Conservation (phyloP, 1,140 invertebrate genomes). For the Drosophila pandora region DNA sequence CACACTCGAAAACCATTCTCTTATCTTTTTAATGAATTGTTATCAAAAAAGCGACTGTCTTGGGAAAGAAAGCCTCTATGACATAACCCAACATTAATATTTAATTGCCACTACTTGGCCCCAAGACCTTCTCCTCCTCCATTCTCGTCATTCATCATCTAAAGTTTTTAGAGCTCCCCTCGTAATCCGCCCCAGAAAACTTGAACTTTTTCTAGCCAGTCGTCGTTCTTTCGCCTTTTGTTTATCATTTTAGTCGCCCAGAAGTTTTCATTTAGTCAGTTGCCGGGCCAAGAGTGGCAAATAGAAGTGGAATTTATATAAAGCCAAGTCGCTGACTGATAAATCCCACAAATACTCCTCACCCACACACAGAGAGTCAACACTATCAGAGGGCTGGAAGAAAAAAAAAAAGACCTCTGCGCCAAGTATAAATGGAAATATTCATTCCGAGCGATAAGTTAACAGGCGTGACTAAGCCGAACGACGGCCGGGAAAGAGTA, state of each 20-base stretch:
- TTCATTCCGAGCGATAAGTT: constrained; percentile 68
- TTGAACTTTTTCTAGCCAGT: constrained; percentile 30
- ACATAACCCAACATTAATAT: constrained; percentile 23
- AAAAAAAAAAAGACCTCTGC: constrained; percentile 14
- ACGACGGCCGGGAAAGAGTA: constrained; percentile 11
- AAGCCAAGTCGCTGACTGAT: constrained; percentile 52
- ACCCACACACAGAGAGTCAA: constrained; percentile 7
- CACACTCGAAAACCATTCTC: not conserved
- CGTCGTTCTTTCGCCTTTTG: constrained; percentile 7
- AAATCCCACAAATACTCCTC: constrained; percentile 20
- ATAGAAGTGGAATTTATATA: constrained; percentile 48
- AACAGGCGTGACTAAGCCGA: constrained; percentile 60
- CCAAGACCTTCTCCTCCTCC: not conserved
- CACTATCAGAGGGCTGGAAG: constrained; percentile 46
- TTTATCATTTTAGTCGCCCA: constrained; percentile 30
- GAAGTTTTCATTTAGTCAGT: constrained; percentile 43
- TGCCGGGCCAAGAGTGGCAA: constrained; percentile 40
- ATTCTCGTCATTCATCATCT: constrained; percentile 23
- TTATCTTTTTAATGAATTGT: not conserved
- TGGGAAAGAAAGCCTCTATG: not conserved
- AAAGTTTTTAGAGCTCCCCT: constrained; percentile 15
- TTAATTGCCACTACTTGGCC: constrained; percentile 36
- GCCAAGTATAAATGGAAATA: constrained; percentile 38
- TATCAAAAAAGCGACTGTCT: constrained; percentile 13
- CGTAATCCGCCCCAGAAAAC: constrained; percentile 34